Evolutionary conservation across 2,888 invertebrate genomes (phyloP).

Genomic region (Habroteleia sp.): DNA sequence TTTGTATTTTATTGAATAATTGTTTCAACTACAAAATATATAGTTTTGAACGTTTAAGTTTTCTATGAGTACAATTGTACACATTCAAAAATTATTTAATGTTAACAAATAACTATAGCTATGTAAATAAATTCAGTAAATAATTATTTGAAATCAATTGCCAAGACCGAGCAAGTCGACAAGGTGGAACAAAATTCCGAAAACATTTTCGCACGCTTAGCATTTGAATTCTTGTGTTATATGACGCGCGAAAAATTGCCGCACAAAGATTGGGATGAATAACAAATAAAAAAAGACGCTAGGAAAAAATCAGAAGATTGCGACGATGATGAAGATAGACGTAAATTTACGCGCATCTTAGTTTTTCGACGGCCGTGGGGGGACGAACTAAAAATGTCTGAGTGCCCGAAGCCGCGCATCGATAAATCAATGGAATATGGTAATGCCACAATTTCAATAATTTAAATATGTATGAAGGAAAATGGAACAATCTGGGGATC

Average conservation of each 20-base stretch:
- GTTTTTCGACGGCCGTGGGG: slow-evolving; percentile 34
- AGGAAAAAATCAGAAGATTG: slow-evolving; percentile 13
- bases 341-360: slow-evolving; percentile 47
- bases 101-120: too few relatives aligned
- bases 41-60: too few relatives aligned
- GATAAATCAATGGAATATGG: slow-evolving; percentile 81
- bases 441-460: slow-evolving; percentile 79
- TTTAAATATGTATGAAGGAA: slow-evolving; percentile 81
- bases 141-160: too few relatives aligned
- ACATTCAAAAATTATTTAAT: too few relatives aligned
- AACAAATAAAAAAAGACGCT: slow-evolving; percentile 1
- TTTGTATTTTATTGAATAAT: too few relatives aligned
- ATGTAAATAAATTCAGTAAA: too few relatives aligned
- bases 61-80: too few relatives aligned
- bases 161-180: too few relatives aligned
- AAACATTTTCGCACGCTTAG: neutral
- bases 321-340: slow-evolving; percentile 43
- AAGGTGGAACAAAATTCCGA: neutral
- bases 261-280: neutral
- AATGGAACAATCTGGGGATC: slow-evolving; percentile 79
- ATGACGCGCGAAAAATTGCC: neutral
- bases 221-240: slow-evolving; percentile 3
- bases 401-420: slow-evolving; percentile 68
- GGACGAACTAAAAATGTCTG: slow-evolving; percentile 50
- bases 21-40: too few relatives aligned